Conservation (phyloP, 2,888 invertebrate genomes). For the Hecatera dysodea region DNA sequence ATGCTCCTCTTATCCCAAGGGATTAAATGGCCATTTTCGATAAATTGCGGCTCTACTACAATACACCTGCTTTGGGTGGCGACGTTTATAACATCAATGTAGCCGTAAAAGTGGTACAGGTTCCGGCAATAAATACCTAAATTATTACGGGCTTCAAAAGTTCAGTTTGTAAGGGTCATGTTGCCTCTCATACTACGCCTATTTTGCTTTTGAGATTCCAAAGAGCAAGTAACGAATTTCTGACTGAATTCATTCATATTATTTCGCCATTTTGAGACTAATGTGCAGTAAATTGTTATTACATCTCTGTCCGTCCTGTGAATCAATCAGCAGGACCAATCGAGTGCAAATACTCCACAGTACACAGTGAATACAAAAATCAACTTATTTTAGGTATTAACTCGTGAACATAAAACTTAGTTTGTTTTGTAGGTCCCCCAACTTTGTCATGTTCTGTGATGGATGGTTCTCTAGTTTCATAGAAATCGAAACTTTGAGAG, state of each 20-base stretch:
- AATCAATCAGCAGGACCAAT: background rate
- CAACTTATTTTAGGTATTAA: too few species aligned
- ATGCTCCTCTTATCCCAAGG: slow-evolving; percentile 11
- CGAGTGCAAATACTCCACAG: background rate
- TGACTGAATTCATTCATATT: too few species aligned
- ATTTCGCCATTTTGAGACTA: background rate
- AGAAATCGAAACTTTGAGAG: too few species aligned
- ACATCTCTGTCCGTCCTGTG: background rate
- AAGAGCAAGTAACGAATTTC: too few species aligned
- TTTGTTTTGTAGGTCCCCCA: too few species aligned
- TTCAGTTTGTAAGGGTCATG: too few species aligned
- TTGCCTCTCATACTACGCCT: too few species aligned
- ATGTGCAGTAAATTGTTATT: background rate
- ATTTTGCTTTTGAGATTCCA: too few species aligned
- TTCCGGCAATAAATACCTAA: background rate
- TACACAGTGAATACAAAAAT: too few species aligned
- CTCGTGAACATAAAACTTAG: too few species aligned
- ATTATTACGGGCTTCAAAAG: background rate
- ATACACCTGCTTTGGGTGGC: slow-evolving; percentile 9
- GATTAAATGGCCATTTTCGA: slow-evolving; percentile 17
- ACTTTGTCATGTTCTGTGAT: too few species aligned
- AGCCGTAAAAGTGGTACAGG: background rate
- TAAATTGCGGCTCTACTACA: slow-evolving; percentile 24
- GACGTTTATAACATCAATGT: background rate
- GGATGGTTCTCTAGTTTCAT: too few species aligned